Percentiles rank a stretch among this genome's conserved stretches.
Conservation (phyloP, 2,888 invertebrate genomes). For the Tachystola acroxantha region DNA sequence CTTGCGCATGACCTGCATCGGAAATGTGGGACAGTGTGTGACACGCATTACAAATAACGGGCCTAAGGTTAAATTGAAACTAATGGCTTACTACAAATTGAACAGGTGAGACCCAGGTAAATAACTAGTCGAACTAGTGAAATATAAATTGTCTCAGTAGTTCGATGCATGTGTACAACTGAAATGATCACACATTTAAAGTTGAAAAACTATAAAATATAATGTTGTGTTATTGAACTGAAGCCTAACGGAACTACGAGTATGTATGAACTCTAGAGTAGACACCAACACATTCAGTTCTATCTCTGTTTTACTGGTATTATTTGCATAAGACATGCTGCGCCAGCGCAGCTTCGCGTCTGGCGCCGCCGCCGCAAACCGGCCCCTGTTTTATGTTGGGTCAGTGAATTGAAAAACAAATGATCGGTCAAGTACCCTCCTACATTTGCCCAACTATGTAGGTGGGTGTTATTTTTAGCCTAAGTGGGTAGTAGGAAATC, state of each 20-base stretch:
- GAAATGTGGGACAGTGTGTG: conserved; percentile 21
- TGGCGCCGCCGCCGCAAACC: conserved; percentile 1
- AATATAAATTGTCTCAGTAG: no score
- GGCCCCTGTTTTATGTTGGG: conserved; percentile 10
- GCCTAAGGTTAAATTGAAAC: not conserved
- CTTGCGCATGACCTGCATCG: conserved; percentile 28
- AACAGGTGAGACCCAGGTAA: no score
- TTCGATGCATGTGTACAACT: no score
- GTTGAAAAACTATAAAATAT: not conserved
- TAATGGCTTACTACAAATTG: no score
- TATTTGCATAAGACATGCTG: conserved; percentile 10
- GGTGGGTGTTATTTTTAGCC: not conserved
- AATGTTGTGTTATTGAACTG: not conserved
- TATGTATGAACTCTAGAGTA: no score
- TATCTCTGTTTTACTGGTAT: conserved; percentile 1
- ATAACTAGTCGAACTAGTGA: no score
- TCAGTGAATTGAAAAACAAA: conserved; percentile 12
- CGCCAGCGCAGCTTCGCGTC: conserved; percentile 1
- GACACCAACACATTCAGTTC: conserved; percentile 3
- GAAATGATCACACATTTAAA: conserved; percentile 9
- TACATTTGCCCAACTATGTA: not conserved
- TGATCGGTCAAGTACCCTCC: conserved; percentile 11
- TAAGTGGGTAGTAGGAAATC: no score
- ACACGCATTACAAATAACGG: conserved; percentile 5
- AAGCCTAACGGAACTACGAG: conserved; percentile 11